Conservation (phyloP, 1,140 invertebrate genomes). For the Gryon sp. region DNA sequence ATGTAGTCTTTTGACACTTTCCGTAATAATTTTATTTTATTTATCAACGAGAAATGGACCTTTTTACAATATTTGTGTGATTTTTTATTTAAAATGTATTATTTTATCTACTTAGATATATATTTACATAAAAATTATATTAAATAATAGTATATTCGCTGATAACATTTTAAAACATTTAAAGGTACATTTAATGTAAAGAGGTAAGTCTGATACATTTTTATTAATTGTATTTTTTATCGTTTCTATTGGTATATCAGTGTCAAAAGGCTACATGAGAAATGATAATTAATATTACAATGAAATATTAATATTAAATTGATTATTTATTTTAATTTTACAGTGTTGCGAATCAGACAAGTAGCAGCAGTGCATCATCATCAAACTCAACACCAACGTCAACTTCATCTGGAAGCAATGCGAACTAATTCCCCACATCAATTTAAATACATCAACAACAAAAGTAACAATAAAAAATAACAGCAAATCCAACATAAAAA, state of each 20-base stretch:
- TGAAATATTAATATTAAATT: not conserved
- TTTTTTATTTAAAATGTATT: too few relatives aligned
- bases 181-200: too few relatives aligned
- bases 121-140: too few relatives aligned
- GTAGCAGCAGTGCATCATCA: slow-evolving; percentile 63
- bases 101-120: too few relatives aligned
- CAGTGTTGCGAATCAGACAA: slow-evolving; percentile 74
- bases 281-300: not conserved
- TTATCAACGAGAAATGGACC: too few relatives aligned
- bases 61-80: too few relatives aligned
- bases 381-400: slow-evolving; percentile 70
- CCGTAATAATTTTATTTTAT: too few relatives aligned
- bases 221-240: not conserved
- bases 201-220: slow-evolving; percentile 34
- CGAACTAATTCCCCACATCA: slow-evolving; percentile 70
- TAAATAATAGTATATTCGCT: too few relatives aligned
- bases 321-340: slow-evolving; percentile 30
- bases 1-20: slow-evolving; percentile 38
- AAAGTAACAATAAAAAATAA: too few relatives aligned
- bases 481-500: too few relatives aligned
- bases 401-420: slow-evolving; percentile 68
- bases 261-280: slow-evolving; percentile 39
- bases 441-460: slow-evolving; percentile 46
- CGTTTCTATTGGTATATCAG: not conserved
- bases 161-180: too few relatives aligned